Base-by-base conservation (phyloP, 2,113 vertebrate species). In the Cairina moschata region DNA sequence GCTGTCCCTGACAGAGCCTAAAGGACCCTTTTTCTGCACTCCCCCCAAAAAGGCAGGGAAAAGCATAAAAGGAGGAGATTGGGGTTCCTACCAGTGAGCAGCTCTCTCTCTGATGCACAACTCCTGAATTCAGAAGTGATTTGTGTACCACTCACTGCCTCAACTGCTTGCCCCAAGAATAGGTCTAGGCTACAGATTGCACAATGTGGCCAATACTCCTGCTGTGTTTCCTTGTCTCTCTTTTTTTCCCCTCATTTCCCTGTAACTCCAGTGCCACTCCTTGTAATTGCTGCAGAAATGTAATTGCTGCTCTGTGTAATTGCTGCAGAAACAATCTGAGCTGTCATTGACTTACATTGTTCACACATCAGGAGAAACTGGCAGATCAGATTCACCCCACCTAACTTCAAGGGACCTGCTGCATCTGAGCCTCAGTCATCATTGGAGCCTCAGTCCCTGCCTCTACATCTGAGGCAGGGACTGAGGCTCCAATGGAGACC, bases 251-350 rank as follows among this genome's bases (percentile, higher is more conserved):
- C 16, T 55, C 56, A 23, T 86, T 84, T 92, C 28, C 62, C 83
- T 72, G 73, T 65, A 91, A 55, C 82, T 95, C 78, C 88, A 92
- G 82, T 96, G 95, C 90, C 90, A 85, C 90, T 95, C 86, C 89
- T 82, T 79, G 91, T 95, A 95, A 96, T 91, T 92, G 94, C 94
- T 78, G 72, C 80, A 97, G 77, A 93, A 95, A 86, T 86, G 91
- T 96, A 92, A 97, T 97, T 95, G 95, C 92, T 86, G 89, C 77
- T 95, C 94, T 86, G 69, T 80, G 88, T 95, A 95, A 96, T 95
- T 93, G 91, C 93, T 89, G 81, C 89, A 91, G 95, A 93, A 95
- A 91, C 81, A 92, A 96, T 94, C 91, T 75, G 56, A 96, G 95
- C 94, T 97, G 96, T 95, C 95, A 95, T 10, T 92, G 91, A 89